Percentiles rank a stretch among this genome's conserved stretches.
Evolutionary conservation across 2,888 invertebrate species (phyloP).

Genomic region (Lamellibrachia columna): DNA sequence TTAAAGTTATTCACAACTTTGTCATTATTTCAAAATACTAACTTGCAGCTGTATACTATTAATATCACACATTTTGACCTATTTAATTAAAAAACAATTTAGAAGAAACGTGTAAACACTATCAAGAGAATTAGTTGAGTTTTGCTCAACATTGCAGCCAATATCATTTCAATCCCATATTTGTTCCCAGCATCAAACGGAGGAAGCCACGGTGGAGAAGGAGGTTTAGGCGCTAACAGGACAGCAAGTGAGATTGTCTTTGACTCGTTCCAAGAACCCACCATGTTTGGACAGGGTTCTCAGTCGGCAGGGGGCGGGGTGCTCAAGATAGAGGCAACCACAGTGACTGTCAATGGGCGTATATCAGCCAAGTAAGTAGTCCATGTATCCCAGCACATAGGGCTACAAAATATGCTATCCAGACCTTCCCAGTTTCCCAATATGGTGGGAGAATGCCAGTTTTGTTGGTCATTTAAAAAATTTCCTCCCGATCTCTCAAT

Average conservation of each 20-base stretch:
- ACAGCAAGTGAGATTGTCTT: neutral
- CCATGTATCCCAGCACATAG: no score
- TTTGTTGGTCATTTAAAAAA: no score
- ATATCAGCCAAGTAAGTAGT: constrained; percentile 48
- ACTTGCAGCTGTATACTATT: neutral
- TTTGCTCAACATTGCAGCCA: neutral
- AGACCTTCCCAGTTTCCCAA: no score
- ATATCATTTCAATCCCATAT: no score
- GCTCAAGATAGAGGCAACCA: constrained; percentile 37
- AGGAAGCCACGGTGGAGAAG: constrained; percentile 49
- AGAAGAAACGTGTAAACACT: neutral
- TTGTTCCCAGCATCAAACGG: constrained; percentile 33
- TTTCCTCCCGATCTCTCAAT: no score
- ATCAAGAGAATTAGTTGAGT: neutral
- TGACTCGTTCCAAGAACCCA: neutral
- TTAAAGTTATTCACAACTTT: neutral
- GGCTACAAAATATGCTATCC: neutral
- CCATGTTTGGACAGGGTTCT: constrained; percentile 39
- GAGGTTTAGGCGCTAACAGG: constrained; percentile 34
- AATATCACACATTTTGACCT: neutral
- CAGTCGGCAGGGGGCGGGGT: constrained; percentile 45
- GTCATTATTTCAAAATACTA: neutral
- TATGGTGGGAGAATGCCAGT: no score
- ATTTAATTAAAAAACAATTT: neutral
- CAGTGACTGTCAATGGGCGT: constrained; percentile 40